phyloP scores from a whole-genome alignment of 2,797 vertebrate genomes.

The Pygocentrus nattereri region DNA sequence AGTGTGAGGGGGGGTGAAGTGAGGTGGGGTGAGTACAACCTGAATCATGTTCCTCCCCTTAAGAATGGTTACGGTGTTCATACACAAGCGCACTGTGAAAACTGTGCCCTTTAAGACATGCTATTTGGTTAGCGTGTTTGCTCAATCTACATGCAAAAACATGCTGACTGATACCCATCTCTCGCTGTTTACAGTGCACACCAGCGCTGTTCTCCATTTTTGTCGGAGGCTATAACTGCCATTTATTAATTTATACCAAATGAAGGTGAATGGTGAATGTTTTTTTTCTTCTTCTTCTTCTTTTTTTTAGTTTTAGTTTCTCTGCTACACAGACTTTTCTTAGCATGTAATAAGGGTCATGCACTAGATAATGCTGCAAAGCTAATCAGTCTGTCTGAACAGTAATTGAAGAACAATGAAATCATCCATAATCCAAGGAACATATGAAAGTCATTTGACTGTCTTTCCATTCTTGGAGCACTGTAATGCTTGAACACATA shows the following conservation, averaged over 20 bases:
- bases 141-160: conserved; percentile 72
- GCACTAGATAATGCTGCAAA: not conserved
- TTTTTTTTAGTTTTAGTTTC: not conserved
- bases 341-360: not conserved
- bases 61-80: conserved; percentile 27
- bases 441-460: not conserved
- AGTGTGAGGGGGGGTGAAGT: not conserved
- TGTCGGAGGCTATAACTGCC: conserved; percentile 33
- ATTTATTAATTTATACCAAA: conserved; percentile 15
- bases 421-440: not conserved
- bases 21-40: conserved; percentile 13
- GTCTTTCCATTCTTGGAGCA: not conserved
- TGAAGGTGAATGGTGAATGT: conserved; percentile 4
- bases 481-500: not conserved
- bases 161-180: conserved; percentile 71
- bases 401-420: not conserved
- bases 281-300: not conserved
- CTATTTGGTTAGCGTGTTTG: conserved; percentile 71
- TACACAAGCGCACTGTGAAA: conserved; percentile 15
- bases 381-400: too few species aligned
- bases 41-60: conserved; percentile 30
- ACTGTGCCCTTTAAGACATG: conserved; percentile 53
- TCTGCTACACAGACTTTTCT: not conserved
- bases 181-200: conserved; percentile 68
- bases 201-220: conserved; percentile 4